A percentile compares a stretch with the other conserved stretches of the same genome.
Conservation (phyloP, 2,113 vertebrate species). For the Psittacula cyanocephala region DNA sequence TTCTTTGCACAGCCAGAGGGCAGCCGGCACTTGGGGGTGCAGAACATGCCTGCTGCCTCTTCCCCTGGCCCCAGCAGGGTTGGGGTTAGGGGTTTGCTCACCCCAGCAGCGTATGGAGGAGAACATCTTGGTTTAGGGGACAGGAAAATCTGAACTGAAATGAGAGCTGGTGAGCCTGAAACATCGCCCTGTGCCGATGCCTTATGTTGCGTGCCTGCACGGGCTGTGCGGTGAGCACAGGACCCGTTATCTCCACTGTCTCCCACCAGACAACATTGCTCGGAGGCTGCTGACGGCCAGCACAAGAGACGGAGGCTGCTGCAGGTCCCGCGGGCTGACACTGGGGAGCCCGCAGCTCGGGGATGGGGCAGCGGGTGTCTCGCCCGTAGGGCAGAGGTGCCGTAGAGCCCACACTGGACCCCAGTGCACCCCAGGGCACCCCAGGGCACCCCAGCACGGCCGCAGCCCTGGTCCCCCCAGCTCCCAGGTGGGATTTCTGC, state of each 20-base stretch:
- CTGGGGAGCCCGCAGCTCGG: background rate
- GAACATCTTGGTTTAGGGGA: accelerated
- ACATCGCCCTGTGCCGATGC: accelerated
- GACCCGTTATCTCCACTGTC: background rate
- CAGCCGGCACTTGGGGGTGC: background rate
- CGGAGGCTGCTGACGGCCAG: background rate
- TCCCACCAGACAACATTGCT: accelerated
- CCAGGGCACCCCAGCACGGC: background rate
- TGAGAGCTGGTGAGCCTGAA: background rate
- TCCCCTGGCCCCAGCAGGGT: background rate
- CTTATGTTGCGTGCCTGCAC: accelerated
- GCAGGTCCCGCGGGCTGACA: background rate
- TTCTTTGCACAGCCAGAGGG: background rate
- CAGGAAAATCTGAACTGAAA: background rate
- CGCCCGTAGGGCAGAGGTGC: background rate
- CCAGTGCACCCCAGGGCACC: accelerated
- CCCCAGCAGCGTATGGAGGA: accelerated
- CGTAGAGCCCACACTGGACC: accelerated
- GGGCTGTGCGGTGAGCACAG: background rate
- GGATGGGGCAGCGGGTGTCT: background rate
- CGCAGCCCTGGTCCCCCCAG: background rate
- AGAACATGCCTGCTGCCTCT: accelerated
- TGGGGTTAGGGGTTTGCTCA: background rate
- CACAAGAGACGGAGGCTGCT: background rate
- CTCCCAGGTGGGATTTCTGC: background rate